Conservation (phyloP, 2,797 vertebrate genomes). For the Hemibagrus guttatus region DNA sequence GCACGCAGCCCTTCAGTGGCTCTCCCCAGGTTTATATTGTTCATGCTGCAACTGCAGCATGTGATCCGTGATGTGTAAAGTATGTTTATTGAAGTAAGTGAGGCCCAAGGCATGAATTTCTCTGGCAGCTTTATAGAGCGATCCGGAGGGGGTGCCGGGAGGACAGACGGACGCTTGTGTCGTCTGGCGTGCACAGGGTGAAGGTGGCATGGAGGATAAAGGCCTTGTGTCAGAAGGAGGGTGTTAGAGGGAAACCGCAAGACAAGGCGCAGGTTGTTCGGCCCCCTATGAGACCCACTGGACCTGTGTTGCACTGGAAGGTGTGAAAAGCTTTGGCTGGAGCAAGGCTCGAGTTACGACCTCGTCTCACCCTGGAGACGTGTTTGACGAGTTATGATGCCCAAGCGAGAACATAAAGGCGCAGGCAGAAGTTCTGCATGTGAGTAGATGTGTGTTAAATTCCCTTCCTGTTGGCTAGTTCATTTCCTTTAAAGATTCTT, state of each 20-base stretch:
- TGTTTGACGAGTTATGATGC: slow-evolving; percentile 55
- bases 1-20: slow-evolving; percentile 6
- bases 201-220: slow-evolving; percentile 33
- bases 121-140: slow-evolving; percentile 49
- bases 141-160: slow-evolving; percentile 28
- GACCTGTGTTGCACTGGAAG: slow-evolving; percentile 50
- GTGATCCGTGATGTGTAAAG: slow-evolving; percentile 47
- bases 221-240: slow-evolving; percentile 31
- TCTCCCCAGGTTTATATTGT: slow-evolving; percentile 1
- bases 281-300: slow-evolving; percentile 50
- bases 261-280: slow-evolving; percentile 50
- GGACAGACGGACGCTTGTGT: slow-evolving; percentile 44
- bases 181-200: neutral
- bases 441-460: slow-evolving; percentile 31
- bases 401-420: slow-evolving; percentile 57
- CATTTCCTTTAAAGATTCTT: neutral
- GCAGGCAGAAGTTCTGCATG: slow-evolving; percentile 4
- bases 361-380: slow-evolving; percentile 39
- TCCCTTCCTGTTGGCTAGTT: slow-evolving; percentile 22
- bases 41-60: slow-evolving; percentile 15
- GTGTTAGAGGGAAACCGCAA: slow-evolving; percentile 27
- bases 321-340: slow-evolving; percentile 59
- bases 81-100: slow-evolving; percentile 44
- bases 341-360: slow-evolving; percentile 55
- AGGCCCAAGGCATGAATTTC: slow-evolving; percentile 35